Evolutionary conservation across 1,140 invertebrate species (phyloP).

Genomic region (Formica selysi): DNA sequence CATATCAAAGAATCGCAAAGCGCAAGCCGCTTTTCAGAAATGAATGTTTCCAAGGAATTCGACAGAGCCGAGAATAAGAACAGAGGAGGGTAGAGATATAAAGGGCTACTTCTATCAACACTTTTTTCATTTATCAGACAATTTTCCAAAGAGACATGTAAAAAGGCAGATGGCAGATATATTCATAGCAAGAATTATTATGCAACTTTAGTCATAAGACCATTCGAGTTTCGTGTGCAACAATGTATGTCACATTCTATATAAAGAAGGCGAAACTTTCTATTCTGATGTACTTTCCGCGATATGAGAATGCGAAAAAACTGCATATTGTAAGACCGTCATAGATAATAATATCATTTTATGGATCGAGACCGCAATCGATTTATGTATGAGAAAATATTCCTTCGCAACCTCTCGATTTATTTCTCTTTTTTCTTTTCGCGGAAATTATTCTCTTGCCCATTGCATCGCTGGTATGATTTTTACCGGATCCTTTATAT

Average conservation of each 20-base stretch:
- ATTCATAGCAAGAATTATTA: conserved; percentile 21
- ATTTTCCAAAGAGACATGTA: conserved; percentile 26
- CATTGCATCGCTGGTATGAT: background rate
- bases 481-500: conserved; percentile 20
- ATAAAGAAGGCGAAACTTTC: conserved; percentile 5
- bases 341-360: conserved; percentile 20
- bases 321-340: conserved; percentile 15
- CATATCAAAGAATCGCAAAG: conserved; percentile 30
- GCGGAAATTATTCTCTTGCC: conserved; percentile 18
- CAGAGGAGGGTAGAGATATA: background rate
- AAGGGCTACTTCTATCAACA: conserved; percentile 20
- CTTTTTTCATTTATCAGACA: conserved; percentile 38
- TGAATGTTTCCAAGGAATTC: conserved; percentile 9
- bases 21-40: background rate
- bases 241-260: background rate
- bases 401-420: conserved; percentile 12
- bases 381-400: conserved; percentile 22
- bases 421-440: background rate
- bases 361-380: background rate
- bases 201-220: background rate
- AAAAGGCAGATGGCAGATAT: background rate
- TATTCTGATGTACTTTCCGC: background rate
- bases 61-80: background rate
- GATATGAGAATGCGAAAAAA: background rate
- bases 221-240: background rate